Conservation (phyloP, 2,113 vertebrate genomes). For the Datnioides undecimradiatus region DNA sequence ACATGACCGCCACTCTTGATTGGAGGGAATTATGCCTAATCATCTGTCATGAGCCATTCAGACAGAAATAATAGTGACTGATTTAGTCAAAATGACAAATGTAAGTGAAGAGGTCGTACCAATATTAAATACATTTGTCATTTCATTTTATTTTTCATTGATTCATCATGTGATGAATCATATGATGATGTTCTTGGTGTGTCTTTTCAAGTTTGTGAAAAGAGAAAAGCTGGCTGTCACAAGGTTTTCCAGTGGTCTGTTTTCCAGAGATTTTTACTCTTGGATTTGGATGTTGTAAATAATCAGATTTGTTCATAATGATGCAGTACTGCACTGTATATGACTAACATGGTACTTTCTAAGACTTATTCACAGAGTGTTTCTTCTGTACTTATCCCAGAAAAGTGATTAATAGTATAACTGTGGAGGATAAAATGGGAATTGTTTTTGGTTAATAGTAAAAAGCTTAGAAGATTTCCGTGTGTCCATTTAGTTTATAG, state of each 20-base stretch:
- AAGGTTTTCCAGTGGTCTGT: conserved; percentile 10
- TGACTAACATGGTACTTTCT: conserved; percentile 15
- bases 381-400: conserved; percentile 12
- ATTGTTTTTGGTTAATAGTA: background rate
- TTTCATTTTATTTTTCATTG: conserved; percentile 18
- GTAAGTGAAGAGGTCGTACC: background rate
- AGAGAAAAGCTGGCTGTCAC: conserved; percentile 27
- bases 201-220: conserved; percentile 8
- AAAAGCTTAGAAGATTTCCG: background rate
- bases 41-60: conserved; percentile 62
- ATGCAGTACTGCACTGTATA: conserved; percentile 15
- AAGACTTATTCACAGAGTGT: background rate
- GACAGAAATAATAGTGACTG: conserved; percentile 20
- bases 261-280: conserved; percentile 15
- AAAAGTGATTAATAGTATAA: conserved; percentile 6
- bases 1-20: conserved; percentile 73
- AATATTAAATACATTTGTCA: conserved; percentile 10
- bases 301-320: conserved; percentile 21
- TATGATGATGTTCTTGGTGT: background rate
- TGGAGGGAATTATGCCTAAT: conserved; percentile 76
- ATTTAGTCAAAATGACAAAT: conserved; percentile 24
- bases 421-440: background rate
- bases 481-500: background rate
- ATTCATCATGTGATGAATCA: background rate
- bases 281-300: conserved; percentile 16